phyloP scores from a whole-genome alignment of 1,140 invertebrate species.

The Papilio machaon region DNA sequence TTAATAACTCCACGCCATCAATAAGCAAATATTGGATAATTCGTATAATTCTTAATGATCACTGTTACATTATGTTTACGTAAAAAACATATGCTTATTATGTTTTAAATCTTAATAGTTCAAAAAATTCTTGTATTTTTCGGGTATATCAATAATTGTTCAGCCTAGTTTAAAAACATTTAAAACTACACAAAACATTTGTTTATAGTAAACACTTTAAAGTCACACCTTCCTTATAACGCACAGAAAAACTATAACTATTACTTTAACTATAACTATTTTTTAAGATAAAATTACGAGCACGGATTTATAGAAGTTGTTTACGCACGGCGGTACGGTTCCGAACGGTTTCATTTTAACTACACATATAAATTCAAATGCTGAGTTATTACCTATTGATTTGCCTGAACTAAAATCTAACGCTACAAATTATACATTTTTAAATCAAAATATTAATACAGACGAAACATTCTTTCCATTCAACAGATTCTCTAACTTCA shows the following conservation, averaged over 20 bases:
- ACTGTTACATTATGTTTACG: too few species aligned
- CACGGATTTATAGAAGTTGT: background rate
- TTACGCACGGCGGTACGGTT: constrained; percentile 5
- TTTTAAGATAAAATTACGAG: background rate
- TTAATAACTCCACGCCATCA: background rate
- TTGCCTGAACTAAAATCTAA: too few species aligned
- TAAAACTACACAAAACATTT: background rate
- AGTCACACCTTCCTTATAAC: background rate
- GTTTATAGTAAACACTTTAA: background rate
- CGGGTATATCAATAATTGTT: background rate
- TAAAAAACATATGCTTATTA: background rate
- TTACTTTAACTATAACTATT: background rate
- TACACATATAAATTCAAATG: too few species aligned
- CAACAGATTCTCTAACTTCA: too few species aligned
- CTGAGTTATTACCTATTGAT: too few species aligned
- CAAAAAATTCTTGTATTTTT: background rate
- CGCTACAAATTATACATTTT: too few species aligned
- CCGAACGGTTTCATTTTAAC: background rate
- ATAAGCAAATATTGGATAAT: background rate
- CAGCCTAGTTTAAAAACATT: background rate
- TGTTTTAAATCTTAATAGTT: background rate
- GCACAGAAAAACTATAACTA: background rate
- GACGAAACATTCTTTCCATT: too few species aligned
- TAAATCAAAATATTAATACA: too few species aligned
- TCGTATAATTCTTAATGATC: background rate